Percentiles rank a stretch among this genome's conserved stretches.
Conservation (phyloP, 2,888 invertebrate genomes). For the Limenitis camilla region DNA sequence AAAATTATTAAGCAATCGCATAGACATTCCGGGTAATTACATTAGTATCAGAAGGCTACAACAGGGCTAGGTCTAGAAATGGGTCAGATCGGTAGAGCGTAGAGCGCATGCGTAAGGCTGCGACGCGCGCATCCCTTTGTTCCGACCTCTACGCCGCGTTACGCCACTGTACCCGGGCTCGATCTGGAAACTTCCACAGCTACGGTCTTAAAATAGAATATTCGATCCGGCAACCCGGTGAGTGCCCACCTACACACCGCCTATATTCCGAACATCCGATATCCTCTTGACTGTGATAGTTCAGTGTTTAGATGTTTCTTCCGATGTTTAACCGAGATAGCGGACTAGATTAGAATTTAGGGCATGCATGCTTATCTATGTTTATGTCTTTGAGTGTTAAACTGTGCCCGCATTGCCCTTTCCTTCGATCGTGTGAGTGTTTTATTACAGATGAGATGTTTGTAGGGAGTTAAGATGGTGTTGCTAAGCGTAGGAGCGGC, state of each 20-base stretch:
- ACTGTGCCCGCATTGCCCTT: constrained; percentile 47
- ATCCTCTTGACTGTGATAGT: constrained; percentile 33
- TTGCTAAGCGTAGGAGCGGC: constrained; percentile 63
- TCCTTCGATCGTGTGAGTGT: constrained; percentile 51
- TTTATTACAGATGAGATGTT: constrained; percentile 64
- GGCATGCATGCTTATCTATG: constrained; percentile 67
- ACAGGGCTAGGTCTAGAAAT: constrained; percentile 36
- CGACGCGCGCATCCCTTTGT: constrained; percentile 31
- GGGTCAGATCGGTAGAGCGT: constrained; percentile 36
- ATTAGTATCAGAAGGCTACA: constrained; percentile 17
- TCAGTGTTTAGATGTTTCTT: constrained; percentile 52
- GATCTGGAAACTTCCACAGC: constrained; percentile 37
- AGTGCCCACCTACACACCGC: constrained; percentile 36
- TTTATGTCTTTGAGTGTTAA: constrained; percentile 55
- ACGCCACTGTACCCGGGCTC: constrained; percentile 37
- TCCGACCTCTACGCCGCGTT: constrained; percentile 27
- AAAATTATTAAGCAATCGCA: not conserved
- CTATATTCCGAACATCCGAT: constrained; percentile 17
- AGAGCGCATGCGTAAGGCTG: constrained; percentile 39
- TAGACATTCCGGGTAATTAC: constrained; percentile 8
- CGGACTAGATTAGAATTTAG: constrained; percentile 60
- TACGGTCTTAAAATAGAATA: constrained; percentile 37
- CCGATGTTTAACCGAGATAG: constrained; percentile 46
- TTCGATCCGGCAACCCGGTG: constrained; percentile 47
- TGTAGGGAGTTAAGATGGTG: constrained; percentile 64